These are phyloP conservation scores for Cheilosia scutellata DNA, from an alignment of 2,888 invertebrate genomes.

Conservation along the genomic window DNA sequence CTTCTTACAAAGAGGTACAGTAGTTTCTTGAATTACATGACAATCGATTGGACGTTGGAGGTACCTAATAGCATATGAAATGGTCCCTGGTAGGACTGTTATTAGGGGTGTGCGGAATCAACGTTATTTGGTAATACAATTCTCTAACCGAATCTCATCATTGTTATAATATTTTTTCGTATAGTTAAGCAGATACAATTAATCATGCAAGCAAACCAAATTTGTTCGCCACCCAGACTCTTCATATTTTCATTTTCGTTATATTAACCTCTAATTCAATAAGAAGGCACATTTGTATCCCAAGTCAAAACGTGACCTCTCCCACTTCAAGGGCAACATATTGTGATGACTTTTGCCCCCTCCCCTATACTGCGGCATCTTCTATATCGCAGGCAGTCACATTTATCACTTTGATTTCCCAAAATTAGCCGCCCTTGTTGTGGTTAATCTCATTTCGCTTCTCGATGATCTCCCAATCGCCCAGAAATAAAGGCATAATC, in stretches of 20 bases:
- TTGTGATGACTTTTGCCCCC: conserved; percentile 32
- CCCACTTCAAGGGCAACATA: conserved; percentile 27
- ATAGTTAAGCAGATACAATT: too few relatives aligned
- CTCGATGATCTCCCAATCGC: conserved; percentile 40
- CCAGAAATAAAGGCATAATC: conserved; percentile 41
- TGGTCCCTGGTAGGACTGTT: too few relatives aligned
- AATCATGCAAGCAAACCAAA: too few relatives aligned
- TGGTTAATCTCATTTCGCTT: conserved; percentile 63
- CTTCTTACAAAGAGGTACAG: too few relatives aligned
- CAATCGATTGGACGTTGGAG: too few relatives aligned
- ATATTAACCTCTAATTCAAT: conserved; percentile 18
- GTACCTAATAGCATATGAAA: too few relatives aligned
- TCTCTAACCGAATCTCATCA: too few relatives aligned
- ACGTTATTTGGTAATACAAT: too few relatives aligned
- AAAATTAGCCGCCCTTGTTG: conserved; percentile 46
- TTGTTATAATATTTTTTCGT: too few relatives aligned
- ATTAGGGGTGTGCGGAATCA: too few relatives aligned
- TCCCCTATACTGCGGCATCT: background rate
- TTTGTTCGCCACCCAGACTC: too few relatives aligned
- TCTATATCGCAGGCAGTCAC: conserved; percentile 12
- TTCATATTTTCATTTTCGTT: background rate
- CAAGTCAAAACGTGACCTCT: conserved; percentile 50
- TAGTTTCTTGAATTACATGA: too few relatives aligned
- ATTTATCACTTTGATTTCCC: conserved; percentile 50
- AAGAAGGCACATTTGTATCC: conserved; percentile 22